A percentile compares a stretch with the other conserved stretches of the same genome.
Conservation (phyloP, 23 tunicate genomes). For the Pegea sp. region DNA sequence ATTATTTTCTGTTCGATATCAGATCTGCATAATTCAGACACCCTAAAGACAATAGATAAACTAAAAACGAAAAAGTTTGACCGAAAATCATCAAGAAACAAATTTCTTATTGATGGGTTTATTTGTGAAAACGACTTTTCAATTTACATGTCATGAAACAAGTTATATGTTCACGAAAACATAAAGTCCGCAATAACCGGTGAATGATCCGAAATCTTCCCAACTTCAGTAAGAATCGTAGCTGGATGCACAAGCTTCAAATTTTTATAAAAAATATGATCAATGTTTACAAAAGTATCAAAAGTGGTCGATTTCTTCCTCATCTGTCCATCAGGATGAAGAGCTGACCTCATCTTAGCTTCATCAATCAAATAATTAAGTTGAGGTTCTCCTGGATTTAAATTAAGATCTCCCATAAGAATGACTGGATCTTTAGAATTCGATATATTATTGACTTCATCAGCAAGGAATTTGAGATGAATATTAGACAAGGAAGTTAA, state of each 20-base stretch:
- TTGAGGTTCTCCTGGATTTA: conserved; percentile 48
- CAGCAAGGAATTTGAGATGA: conserved; percentile 27
- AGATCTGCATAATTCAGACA: too few relatives aligned
- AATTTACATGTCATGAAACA: too few relatives aligned
- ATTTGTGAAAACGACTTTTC: too few relatives aligned
- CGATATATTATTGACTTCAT: background rate
- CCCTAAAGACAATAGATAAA: too few relatives aligned
- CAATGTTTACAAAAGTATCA: background rate
- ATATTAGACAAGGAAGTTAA: conserved; percentile 13
- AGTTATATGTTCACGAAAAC: too few relatives aligned
- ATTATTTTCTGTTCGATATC: too few relatives aligned
- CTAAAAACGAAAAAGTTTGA: too few relatives aligned
- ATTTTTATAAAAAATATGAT: background rate
- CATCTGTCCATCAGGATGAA: background rate
- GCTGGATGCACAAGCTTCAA: background rate
- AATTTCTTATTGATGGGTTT: too few relatives aligned
- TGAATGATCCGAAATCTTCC: background rate
- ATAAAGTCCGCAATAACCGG: background rate
- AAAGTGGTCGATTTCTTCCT: background rate
- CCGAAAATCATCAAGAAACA: too few relatives aligned
- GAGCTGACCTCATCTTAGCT: background rate
- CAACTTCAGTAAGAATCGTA: background rate
- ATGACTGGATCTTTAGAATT: conserved; percentile 13
- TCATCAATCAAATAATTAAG: background rate
- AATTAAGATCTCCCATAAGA: conserved; percentile 65